Base-by-base conservation (phyloP, 2,113 vertebrate species). In the Hippocampus comes region DNA sequence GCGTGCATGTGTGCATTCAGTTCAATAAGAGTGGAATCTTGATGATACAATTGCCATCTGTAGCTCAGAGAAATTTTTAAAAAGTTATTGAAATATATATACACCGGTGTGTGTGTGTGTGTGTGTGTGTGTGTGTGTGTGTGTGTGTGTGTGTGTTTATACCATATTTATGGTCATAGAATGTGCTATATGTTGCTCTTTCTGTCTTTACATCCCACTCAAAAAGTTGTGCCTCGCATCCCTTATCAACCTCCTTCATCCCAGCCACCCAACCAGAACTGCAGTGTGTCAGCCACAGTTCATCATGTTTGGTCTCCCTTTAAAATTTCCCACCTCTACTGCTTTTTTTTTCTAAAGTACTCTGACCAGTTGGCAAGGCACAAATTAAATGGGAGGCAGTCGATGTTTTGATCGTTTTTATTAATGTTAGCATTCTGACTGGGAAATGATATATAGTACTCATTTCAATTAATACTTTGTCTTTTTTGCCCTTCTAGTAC, bases 211-310 rank as follows among this genome's bases (percentile, higher is more conserved):
- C 66, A 73, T 73, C 34, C 64, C 71, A 71, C 79, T 80, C 82
- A 76, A 77, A 76, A 63, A 60, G 80, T 72, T 88, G 82, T 84
- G 82, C 78, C 82, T 81, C 84, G 61, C 61, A 71, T 78, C 80
- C 69, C 68, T 83, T 73, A 71, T 79, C 73, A 68, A 79, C 63
- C 63, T 15, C 75, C 77, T 86, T 88, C 83, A 80, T 84, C 84
- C 75, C 80, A 87, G 79, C 68, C 86, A 88, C 79, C 82, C 85
- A 84, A 85, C 81, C 87, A 87, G 87, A 89, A 88, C 86, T 84
- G 82, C 82, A 83, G 84, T 69, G 78, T 90, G 88, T 89, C 89
- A 86, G 71, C 68, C 77, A 69, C 25, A 68, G 87, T 88, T 89
- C 89, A 87, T 89, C 88, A 86, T 82, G 78, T 84, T 87, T 79